phyloP scores from a whole-genome alignment of 2,113 vertebrate genomes.

The Anser brachyrhynchus region DNA sequence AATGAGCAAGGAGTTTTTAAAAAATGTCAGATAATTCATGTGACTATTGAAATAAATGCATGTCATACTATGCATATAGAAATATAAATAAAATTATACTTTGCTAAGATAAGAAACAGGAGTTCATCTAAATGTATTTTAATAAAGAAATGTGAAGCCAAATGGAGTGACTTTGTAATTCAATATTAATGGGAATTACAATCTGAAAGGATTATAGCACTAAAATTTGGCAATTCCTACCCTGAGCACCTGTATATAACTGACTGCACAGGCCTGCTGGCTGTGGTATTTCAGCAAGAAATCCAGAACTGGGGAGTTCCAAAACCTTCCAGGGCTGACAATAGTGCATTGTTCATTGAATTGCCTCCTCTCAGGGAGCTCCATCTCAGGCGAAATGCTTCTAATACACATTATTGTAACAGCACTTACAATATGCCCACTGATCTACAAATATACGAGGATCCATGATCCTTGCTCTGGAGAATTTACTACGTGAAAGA shows the following conservation, averaged over 20 bases:
- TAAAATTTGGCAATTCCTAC: not conserved
- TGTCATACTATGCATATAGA: not conserved
- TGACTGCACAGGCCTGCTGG: not conserved
- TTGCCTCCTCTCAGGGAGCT: not conserved
- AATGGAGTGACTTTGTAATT: not conserved
- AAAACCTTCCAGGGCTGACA: not conserved
- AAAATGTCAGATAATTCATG: not conserved
- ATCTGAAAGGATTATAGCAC: not conserved
- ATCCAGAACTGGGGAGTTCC: not conserved
- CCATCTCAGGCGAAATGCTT: not conserved
- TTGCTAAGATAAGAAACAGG: not conserved
- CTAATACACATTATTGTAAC: not conserved
- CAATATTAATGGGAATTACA: not conserved
- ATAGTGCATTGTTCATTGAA: not conserved
- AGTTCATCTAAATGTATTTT: not conserved
- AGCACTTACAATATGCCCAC: not conserved
- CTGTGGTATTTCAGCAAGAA: not conserved
- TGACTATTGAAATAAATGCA: not conserved
- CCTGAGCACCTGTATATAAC: too few relatives aligned
- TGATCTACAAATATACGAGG: not conserved
- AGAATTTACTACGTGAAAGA: not conserved
- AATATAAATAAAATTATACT: not conserved
- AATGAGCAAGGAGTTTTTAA: not conserved
- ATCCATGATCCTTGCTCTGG: not conserved
- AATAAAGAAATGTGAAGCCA: not conserved